Evolutionary conservation across 2,113 vertebrate genomes (phyloP).

Genomic region (Bos taurus): DNA sequence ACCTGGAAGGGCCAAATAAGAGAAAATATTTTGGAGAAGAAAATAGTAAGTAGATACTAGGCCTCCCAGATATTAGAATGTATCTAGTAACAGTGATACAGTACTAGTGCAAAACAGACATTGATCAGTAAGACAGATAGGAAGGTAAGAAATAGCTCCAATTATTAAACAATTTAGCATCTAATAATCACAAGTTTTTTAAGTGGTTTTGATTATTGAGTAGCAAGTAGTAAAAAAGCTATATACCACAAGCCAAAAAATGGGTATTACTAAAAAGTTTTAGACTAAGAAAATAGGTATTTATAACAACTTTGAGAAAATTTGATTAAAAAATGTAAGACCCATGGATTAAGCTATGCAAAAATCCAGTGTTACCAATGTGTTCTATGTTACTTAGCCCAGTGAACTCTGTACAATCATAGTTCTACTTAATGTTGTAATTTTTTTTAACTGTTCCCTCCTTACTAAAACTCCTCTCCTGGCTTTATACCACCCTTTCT

Average conservation of each 20-base stretch:
- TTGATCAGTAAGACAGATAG: background rate
- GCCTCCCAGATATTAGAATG: background rate
- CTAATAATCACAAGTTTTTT: background rate
- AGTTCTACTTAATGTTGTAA: background rate
- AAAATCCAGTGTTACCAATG: background rate
- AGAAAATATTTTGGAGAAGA: constrained; percentile 27
- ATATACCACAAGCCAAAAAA: background rate
- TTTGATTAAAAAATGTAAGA: background rate
- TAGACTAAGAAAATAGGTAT: background rate
- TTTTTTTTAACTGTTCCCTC: background rate
- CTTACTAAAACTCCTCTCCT: background rate
- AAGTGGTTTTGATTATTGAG: background rate
- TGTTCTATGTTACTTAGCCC: constrained; percentile 11
- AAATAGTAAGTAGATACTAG: background rate
- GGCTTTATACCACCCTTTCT: background rate
- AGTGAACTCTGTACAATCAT: background rate
- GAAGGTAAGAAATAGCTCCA: background rate
- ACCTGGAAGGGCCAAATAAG: background rate
- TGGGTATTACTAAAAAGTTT: background rate
- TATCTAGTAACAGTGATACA: background rate
- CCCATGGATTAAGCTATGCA: background rate
- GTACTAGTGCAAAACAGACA: background rate
- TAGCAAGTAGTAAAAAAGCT: background rate
- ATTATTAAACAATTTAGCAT: background rate
- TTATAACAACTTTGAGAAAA: constrained; percentile 14